A percentile compares a stretch with the other conserved stretches of the same genome.
Conservation (phyloP, 2,888 invertebrate species). For the Amphipyra tragopoginis region DNA sequence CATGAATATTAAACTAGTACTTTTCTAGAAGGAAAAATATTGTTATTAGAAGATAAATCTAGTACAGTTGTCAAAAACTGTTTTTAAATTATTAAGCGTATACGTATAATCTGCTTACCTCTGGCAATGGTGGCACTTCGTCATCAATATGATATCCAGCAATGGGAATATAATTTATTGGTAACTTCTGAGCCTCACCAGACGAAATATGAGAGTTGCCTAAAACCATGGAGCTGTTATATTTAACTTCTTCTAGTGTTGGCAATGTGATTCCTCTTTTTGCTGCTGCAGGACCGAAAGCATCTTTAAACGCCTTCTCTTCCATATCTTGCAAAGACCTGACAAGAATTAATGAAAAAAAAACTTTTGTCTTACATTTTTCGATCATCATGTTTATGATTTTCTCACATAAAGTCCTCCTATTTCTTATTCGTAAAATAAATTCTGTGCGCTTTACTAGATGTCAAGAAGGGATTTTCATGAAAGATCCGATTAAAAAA, state of each 20-base stretch:
- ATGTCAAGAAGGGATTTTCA: no score
- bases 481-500: no score
- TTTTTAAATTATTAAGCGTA: no score
- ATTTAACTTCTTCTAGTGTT: constrained; percentile 61
- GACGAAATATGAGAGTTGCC: constrained; percentile 74
- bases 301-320: constrained; percentile 34
- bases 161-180: constrained; percentile 71
- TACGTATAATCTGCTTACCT: constrained; percentile 64
- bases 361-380: background rate
- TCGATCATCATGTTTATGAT: background rate
- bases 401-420: no score
- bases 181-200: constrained; percentile 67
- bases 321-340: constrained; percentile 41
- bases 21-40: no score
- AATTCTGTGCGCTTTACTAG: no score
- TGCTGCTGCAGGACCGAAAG: constrained; percentile 49
- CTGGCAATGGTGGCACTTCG: constrained; percentile 68
- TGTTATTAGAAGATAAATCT: no score
- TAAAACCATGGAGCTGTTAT: constrained; percentile 72
- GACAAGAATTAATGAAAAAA: background rate
- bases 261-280: constrained; percentile 63
- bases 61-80: no score
- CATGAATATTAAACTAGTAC: no score
- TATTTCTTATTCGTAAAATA: no score
- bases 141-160: constrained; percentile 76